Evolutionary conservation across 2,888 invertebrate genomes (phyloP).

Genomic region (Drosophila nr. perissopoda): DNA sequence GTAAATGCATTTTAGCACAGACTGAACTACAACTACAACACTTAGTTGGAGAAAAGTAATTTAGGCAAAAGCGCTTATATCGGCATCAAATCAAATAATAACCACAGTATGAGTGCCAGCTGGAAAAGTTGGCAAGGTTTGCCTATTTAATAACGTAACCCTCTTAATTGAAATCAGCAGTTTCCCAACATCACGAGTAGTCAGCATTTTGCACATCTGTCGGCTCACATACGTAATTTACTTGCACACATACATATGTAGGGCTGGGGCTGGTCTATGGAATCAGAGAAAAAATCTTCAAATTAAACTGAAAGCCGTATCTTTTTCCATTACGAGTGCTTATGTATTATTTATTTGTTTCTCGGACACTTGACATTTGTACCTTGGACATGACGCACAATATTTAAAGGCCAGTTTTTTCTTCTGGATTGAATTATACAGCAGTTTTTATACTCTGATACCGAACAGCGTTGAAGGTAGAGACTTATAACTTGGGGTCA

Average conservation of each 20-base stretch:
- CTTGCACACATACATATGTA: not conserved
- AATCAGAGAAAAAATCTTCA: not conserved
- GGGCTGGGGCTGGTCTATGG: not conserved
- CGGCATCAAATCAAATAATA: conserved; percentile 68
- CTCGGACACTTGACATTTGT: not conserved
- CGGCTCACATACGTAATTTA: conserved; percentile 25
- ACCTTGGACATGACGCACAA: conserved; percentile 19
- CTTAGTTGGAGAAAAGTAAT: conserved; percentile 54
- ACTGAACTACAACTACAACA: conserved; percentile 6
- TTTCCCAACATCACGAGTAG: conserved; percentile 8
- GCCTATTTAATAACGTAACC: conserved; percentile 21
- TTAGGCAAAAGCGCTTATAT: conserved; percentile 69
- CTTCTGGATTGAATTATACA: conserved; percentile 11
- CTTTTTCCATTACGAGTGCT: conserved; percentile 4
- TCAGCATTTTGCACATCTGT: conserved; percentile 43
- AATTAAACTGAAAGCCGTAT: conserved; percentile 1
- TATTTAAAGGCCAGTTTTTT: not conserved
- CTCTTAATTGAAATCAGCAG: conserved; percentile 45
- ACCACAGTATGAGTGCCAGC: conserved; percentile 10
- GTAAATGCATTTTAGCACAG: conserved; percentile 2
- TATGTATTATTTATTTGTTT: not conserved
- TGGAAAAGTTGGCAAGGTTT: not conserved
- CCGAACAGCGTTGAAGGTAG: not conserved
- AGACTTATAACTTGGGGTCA: not conserved
- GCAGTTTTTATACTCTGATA: conserved; percentile 6